Base-by-base conservation (phyloP, 2,888 invertebrate genomes). In the Bugula neritina region DNA sequence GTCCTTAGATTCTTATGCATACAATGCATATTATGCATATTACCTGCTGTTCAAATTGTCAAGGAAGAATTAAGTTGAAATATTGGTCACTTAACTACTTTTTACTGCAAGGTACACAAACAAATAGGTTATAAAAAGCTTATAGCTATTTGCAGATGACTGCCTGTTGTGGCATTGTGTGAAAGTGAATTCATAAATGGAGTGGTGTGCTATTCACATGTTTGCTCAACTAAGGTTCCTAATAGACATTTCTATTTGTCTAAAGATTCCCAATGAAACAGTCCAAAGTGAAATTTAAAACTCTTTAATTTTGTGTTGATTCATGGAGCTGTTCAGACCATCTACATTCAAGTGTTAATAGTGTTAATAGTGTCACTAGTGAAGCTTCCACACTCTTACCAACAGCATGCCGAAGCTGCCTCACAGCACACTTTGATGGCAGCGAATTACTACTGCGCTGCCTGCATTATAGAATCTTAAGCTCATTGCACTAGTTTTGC, bases 211-310 rank as follows among this genome's bases (percentile, higher is more conserved):
- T 43, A 13, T 63, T 63, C 21, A 63, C 31, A 29, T 63, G 63
- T 63, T 63, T 63, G 63, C 63, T 29, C 63, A 25, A 31, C 63
- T 63, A 25, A 31, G 31, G 63, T 63, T 63, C 63, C 63, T 63
- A 63, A 63, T 63, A 25, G 63, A 63, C 34, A 63, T 63, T 34
- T 63, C 63, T 63, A 34, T 63, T 63, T 63, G 63, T 27, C 27
- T 63, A 25, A 63, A 13, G 63, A 63, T 63, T 63, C 63, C 31
- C 63, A 31, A 34, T 63, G 63, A 31, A 63, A 63, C 34, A 31
- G 31, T 31, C 21, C 31, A 34, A 63, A 63, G 34, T 63, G 63
- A 63, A 63, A 63, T 63, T 63, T 63, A 63, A 63, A n/a, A 63
- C 63, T 3, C 27, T 17, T 23, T 5, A 27, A 63, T 63, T 29